Conservation (phyloP, 2,113 vertebrate species). For the Tachysurus fulvidraco region DNA sequence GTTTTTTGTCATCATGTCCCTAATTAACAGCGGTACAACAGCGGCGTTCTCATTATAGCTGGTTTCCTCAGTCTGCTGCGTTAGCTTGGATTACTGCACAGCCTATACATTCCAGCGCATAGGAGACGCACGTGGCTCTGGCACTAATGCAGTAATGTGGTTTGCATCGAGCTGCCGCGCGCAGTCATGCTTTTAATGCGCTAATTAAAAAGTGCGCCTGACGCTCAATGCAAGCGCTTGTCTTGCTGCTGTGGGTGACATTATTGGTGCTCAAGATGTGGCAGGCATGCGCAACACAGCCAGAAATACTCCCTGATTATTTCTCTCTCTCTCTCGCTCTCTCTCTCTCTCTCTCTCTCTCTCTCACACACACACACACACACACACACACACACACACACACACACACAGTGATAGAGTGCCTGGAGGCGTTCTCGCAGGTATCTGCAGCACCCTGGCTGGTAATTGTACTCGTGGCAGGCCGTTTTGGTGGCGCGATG, state of each 20-base stretch:
- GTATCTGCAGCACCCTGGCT: constrained; percentile 59
- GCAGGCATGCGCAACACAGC: constrained; percentile 34
- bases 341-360: constrained; percentile 26
- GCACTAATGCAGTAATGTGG: constrained; percentile 36
- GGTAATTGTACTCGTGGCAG: constrained; percentile 71
- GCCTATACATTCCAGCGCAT: constrained; percentile 25
- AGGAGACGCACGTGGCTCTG: constrained; percentile 21
- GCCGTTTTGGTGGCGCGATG: constrained; percentile 55
- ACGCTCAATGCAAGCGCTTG: constrained; percentile 32
- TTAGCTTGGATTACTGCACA: constrained; percentile 27
- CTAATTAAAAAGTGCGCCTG: constrained; percentile 54
- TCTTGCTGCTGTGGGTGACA: constrained; percentile 45
- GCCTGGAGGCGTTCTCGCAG: constrained; percentile 62
- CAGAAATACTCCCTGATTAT: constrained; percentile 45
- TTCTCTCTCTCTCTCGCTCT: constrained; percentile 29
- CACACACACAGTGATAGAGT: constrained; percentile 24
- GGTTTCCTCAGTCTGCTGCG: not conserved
- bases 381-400: constrained; percentile 41
- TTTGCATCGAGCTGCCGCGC: constrained; percentile 48
- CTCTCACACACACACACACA: constrained; percentile 37
- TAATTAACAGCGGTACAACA: constrained; percentile 26
- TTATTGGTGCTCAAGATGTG: constrained; percentile 40
- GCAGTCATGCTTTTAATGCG: constrained; percentile 52
- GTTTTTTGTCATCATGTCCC: not conserved
- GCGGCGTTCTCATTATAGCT: not conserved